Conservation (phyloP, 2,113 vertebrate species). For the Scartelaos histophorus region DNA sequence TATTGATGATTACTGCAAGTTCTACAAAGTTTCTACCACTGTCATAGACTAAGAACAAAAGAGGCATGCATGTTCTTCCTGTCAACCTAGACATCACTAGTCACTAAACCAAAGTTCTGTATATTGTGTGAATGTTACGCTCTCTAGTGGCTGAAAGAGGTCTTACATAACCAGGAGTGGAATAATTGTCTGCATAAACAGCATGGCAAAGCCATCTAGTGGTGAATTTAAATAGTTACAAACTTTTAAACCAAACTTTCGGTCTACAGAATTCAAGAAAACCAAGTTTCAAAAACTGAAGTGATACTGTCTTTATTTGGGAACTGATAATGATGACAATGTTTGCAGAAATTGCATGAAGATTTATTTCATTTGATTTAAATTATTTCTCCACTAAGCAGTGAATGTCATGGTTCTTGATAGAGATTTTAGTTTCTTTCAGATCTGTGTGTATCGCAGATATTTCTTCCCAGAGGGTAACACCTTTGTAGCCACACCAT, state of each 20-base stretch:
- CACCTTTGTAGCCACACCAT: slow-evolving; percentile 87
- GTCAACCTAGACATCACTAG: background rate
- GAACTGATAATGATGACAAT: slow-evolving; percentile 22
- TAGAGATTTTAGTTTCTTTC: slow-evolving; percentile 19
- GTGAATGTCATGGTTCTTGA: background rate
- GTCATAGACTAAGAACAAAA: background rate
- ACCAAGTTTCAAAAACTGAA: background rate
- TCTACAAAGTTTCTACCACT: background rate
- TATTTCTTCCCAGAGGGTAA: slow-evolving; percentile 94
- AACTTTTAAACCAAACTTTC: background rate
- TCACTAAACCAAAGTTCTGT: background rate
- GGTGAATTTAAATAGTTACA: slow-evolving; percentile 3
- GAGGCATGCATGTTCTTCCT: background rate
- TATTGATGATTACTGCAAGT: background rate
- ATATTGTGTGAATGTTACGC: slow-evolving; percentile 2
- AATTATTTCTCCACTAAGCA: background rate
- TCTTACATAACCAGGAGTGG: background rate
- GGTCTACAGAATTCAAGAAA: background rate
- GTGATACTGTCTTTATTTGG: slow-evolving; percentile 50
- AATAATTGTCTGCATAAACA: background rate
- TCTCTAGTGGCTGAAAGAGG: slow-evolving; percentile 17
- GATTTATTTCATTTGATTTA: background rate
- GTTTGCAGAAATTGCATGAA: background rate
- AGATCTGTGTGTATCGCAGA: slow-evolving; percentile 89
- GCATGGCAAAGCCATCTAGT: slow-evolving; percentile 39